Evolutionary conservation across 2,113 vertebrate species (phyloP).

Genomic region (Channa argus): DNA sequence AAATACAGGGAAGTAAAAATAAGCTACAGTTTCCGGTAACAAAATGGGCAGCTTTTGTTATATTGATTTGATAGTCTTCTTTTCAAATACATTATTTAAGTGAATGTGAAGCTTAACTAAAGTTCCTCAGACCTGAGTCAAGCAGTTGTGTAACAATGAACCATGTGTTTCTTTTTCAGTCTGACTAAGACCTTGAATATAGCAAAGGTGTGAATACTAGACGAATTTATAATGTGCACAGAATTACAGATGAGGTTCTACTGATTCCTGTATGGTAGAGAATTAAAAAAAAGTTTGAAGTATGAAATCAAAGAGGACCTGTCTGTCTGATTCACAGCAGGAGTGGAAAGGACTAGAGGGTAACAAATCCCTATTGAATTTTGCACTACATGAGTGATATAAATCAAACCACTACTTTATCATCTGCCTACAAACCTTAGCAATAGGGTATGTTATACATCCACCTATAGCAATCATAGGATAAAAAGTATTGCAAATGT

Average conservation of each 20-base stretch:
- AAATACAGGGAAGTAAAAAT: neutral
- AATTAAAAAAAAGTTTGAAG: neutral
- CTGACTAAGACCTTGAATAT: conserved; percentile 18
- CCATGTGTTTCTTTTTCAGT: neutral
- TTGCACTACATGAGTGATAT: conserved; percentile 13
- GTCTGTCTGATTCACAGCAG: conserved; percentile 8
- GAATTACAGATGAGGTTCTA: neutral
- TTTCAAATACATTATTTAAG: conserved; percentile 36
- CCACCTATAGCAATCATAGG: no score
- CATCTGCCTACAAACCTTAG: no score
- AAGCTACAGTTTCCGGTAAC: conserved; percentile 5
- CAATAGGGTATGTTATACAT: no score
- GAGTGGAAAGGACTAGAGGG: conserved; percentile 1
- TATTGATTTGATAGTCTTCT: conserved; percentile 27
- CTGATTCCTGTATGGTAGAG: no score
- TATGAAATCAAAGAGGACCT: conserved; percentile 37
- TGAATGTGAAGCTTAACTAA: neutral
- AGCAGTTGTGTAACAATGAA: conserved; percentile 5
- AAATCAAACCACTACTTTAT: neutral
- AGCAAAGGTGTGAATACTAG: conserved; percentile 16
- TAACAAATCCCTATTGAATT: conserved; percentile 25
- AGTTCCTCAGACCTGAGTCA: neutral
- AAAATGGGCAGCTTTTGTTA: conserved; percentile 14
- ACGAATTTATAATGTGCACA: conserved; percentile 26
- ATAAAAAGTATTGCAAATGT: no score